These are phyloP conservation scores for Sycobia sp. DNA, from an alignment of 1,140 invertebrate genomes.

Conservation along the genomic window DNA sequence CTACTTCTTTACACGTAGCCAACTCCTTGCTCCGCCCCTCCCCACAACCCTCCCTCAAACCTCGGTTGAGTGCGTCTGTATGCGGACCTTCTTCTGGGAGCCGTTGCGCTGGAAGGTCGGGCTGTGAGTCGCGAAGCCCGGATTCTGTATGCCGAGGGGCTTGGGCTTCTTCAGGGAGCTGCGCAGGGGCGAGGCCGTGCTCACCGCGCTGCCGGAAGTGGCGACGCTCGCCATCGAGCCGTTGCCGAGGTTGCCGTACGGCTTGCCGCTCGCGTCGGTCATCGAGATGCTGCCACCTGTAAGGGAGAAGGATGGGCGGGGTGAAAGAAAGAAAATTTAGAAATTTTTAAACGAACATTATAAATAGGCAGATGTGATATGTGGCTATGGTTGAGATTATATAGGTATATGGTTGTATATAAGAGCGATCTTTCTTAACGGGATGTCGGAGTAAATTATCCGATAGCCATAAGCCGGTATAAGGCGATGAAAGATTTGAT, in stretches of 20 bases:
- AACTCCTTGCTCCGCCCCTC: too few species aligned
- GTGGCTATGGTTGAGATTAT: too few species aligned
- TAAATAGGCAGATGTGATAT: too few species aligned
- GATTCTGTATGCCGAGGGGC: slow-evolving; percentile 82
- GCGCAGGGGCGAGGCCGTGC: slow-evolving; percentile 72
- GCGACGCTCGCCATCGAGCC: slow-evolving; percentile 78
- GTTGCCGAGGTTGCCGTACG: slow-evolving; percentile 74
- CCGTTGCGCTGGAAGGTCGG: slow-evolving; percentile 80
- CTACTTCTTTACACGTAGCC: too few species aligned
- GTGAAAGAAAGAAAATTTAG: too few species aligned
- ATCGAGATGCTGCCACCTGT: slow-evolving; percentile 72
- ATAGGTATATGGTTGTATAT: too few species aligned
- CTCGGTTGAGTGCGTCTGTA: slow-evolving; percentile 86
- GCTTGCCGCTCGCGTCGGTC: slow-evolving; percentile 81
- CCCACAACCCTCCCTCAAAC: too few species aligned
- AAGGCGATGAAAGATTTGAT: too few species aligned
- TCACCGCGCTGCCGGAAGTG: slow-evolving; percentile 68
- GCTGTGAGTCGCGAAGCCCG: slow-evolving; percentile 79
- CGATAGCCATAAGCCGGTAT: too few species aligned
- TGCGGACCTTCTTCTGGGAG: slow-evolving; percentile 84
- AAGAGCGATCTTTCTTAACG: too few species aligned
- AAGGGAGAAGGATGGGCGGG: slow-evolving; percentile 2
- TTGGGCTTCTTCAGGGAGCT: slow-evolving; percentile 83
- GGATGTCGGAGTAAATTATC: too few species aligned
- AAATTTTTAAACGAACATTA: too few species aligned